These are phyloP conservation scores for Pungitius pungitius DNA, from an alignment of 2,113 vertebrate genomes.

Conservation along the genomic window DNA sequence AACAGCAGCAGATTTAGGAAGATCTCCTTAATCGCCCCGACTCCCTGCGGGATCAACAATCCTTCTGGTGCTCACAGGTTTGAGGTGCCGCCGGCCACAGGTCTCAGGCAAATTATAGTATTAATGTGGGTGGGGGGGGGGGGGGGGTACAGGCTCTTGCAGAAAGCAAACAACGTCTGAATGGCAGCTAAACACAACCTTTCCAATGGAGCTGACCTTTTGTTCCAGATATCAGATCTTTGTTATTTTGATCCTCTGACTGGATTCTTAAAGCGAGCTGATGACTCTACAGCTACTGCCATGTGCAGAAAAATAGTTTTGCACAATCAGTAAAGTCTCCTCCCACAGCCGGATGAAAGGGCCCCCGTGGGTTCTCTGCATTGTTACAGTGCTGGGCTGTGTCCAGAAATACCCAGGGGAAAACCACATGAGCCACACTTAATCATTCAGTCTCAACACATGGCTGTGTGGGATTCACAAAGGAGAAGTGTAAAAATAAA, in stretches of 20 bases:
- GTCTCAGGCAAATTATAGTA: too few species aligned
- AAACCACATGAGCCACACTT: slow-evolving; percentile 26
- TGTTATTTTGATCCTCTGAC: not conserved
- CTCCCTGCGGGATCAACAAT: too few species aligned
- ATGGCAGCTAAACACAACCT: not conserved
- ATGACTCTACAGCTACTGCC: not conserved
- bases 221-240: not conserved
- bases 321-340: not conserved
- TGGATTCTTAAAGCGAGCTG: slow-evolving; percentile 5
- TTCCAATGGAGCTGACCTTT: too few species aligned
- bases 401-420: slow-evolving; percentile 34
- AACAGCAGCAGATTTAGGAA: not conserved
- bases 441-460: slow-evolving; percentile 32
- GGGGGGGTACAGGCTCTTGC: too few species aligned
- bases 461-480: slow-evolving; percentile 23
- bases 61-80: too few species aligned
- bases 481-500: not conserved
- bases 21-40: too few species aligned
- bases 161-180: too few species aligned
- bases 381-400: slow-evolving; percentile 21
- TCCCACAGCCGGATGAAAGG: slow-evolving; percentile 27
- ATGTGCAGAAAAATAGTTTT: slow-evolving; percentile 8
- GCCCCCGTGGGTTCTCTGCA: slow-evolving; percentile 12
- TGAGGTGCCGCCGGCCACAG: too few species aligned
- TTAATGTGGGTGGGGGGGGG: too few species aligned